Evolutionary conservation across 2,888 invertebrate genomes (phyloP), one percentile per base, ranked within the genome.

Genomic region (Hyles lineata): DNA sequence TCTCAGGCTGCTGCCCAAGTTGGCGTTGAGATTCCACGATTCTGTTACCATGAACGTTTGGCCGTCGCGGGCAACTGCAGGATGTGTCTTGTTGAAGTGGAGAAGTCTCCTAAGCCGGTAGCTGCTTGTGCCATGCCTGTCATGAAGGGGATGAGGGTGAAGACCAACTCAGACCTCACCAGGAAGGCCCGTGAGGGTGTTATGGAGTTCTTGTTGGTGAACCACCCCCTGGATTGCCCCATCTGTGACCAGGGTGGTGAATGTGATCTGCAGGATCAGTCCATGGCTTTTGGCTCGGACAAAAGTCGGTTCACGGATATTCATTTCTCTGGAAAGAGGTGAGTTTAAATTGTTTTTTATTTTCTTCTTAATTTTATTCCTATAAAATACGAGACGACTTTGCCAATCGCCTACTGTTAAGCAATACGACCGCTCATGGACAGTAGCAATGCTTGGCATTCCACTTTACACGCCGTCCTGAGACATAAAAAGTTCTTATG

Each of bases 91-190:
- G 99, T 99, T 0, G 99, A 99, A 93, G 99, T 99, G 17, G 99
- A 99, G 89, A 99, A 98, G 89, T 98, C 99, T 61, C 97, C 99
- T 1, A 99, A 99, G 95, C 99, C 99, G 0, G 98, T 99, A 0
- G 99, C 99, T 11, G 99, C 99, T 0, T 99, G 99, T 91, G 99
- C 99, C 19, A 99, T 99, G 99, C 99, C 99, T 0, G 99, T 99
- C 0, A 99, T 99, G 99, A 99, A 99, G 92, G 99, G 99, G n/a
- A 98, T 98, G 99, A 96, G 98, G 79, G 97, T 99, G 25, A 99
- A 99, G 91, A 99, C 99, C 25, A 98, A 99, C 90, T 99, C 99
- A 0, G 98, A 98, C 81, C 95, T 99, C 93, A 98, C 98, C 0
- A 96, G 96, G 77, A 94, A 97, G 88, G 96, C 96, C 0, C 93